Conservation (phyloP, 2,888 invertebrate species). For the Pemphredon lugubris region DNA sequence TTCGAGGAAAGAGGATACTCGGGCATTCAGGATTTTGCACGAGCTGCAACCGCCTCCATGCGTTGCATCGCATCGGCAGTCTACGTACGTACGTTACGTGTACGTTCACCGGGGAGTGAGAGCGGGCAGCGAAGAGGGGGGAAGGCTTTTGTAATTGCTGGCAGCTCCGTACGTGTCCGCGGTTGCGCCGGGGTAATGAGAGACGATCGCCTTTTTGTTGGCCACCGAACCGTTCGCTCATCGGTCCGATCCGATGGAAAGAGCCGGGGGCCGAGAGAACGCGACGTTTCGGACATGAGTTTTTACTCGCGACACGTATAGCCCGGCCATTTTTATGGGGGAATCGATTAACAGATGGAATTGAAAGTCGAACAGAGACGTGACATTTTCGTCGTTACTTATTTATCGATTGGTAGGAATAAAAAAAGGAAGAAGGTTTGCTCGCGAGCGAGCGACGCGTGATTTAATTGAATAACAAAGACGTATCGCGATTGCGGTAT, state of each 20-base stretch:
- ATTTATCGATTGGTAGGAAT: too few relatives aligned
- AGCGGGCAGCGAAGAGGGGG: too few relatives aligned
- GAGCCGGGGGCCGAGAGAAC: not conserved
- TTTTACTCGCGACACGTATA: too few relatives aligned
- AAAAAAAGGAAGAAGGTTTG: too few relatives aligned
- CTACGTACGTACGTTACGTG: not conserved
- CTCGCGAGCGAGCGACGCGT: too few relatives aligned
- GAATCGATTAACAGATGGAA: too few relatives aligned
- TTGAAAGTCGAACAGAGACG: not conserved
- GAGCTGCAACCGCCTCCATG: conserved; percentile 1
- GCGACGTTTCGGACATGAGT: not conserved
- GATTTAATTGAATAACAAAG: too few relatives aligned
- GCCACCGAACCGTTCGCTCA: conserved; percentile 1
- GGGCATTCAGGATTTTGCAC: conserved; percentile 68
- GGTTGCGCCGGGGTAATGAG: conserved; percentile 49
- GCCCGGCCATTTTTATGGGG: too few relatives aligned
- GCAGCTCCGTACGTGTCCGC: not conserved
- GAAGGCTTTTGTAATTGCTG: conserved; percentile 58
- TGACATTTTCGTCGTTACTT: not conserved
- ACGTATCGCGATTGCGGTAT: too few relatives aligned
- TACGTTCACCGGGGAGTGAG: too few relatives aligned
- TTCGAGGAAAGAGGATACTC: conserved; percentile 75
- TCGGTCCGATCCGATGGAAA: conserved; percentile 4
- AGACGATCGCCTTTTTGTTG: conserved; percentile 43
- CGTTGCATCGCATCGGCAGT: conserved; percentile 10